Conservation (phyloP, 2,797 vertebrate genomes). For the Pygocentrus nattereri region DNA sequence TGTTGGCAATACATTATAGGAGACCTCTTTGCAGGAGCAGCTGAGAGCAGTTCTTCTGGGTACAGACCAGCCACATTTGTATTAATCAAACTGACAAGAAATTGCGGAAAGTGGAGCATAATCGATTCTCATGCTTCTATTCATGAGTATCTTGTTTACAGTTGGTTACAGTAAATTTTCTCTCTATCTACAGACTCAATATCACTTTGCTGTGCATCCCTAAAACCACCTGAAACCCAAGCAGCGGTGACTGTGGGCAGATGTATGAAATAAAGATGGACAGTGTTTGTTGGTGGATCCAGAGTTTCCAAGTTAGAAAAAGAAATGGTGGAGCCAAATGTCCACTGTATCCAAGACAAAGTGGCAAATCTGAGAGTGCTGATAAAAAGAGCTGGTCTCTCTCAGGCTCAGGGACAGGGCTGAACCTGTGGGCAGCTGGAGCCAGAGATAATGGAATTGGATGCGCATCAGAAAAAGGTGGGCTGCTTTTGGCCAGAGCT, state of each 20-base stretch:
- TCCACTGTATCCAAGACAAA: not conserved
- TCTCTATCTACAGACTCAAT: conserved; percentile 32
- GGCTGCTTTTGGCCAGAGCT: not conserved
- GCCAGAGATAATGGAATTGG: conserved; percentile 63
- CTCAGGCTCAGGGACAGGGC: not conserved
- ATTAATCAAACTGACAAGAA: conserved; percentile 29
- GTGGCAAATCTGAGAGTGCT: conserved; percentile 15
- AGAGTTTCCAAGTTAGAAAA: not conserved
- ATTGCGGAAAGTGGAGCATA: conserved; percentile 8
- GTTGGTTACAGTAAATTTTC: conserved; percentile 45
- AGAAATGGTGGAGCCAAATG: not conserved
- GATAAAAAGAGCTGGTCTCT: conserved; percentile 17
- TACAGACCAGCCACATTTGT: conserved; percentile 40
- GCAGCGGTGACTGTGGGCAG: not conserved
- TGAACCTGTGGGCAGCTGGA: conserved; percentile 34
- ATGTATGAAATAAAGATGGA: conserved; percentile 8
- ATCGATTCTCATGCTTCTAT: conserved; percentile 44
- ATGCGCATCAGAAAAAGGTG: conserved; percentile 56
- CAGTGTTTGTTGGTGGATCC: not conserved
- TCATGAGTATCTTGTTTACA: conserved; percentile 48
- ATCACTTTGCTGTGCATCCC: conserved; percentile 3
- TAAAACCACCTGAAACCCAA: conserved; percentile 12
- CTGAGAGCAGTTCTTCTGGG: conserved; percentile 26
- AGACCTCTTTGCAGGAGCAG: conserved; percentile 14
- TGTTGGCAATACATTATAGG: conserved; percentile 25